Evolutionary conservation across 2,113 vertebrate genomes (phyloP), one percentile per base, ranked within the genome.

Genomic region (Periophthalmus modestus): DNA sequence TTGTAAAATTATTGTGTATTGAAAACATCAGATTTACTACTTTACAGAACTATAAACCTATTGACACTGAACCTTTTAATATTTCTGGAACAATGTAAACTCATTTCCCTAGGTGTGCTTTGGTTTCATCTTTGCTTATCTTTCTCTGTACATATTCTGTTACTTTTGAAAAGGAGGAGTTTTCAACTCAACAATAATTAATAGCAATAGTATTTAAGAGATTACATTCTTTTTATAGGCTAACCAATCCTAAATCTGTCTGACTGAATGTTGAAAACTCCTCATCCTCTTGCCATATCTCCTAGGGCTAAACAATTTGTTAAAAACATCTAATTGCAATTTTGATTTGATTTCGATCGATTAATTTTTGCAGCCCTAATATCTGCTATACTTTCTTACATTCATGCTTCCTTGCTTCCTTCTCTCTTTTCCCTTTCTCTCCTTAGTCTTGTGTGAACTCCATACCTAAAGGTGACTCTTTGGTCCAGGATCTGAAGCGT

Each of bases 381-480:
- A 9, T 54, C 52, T 54, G 11, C 23, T 59, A 0, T 59, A 28
- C 14, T 15, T 59, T 59, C 57, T 59, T 28, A n/a, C 52, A 21
- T 55, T 59, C 5, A 59, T 15, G 5, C 57, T 57, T 63, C 33
- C 61, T 63, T 63, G 13, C 58, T 65, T 12, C 34, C 62, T 43
- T 65, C 33, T 34, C 62, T 43, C 1, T 65, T 18, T 34, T 10
- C 1, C 14, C 3, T 4, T n/a, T 67, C 68, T 61, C 28, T 62
- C 55, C 0, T 15, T 76, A 94, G 93, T 72, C 69, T 7, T 14
- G 92, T n/a, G 71, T 93, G 62, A 75, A 43, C 61, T 82, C 65
- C 66, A 90, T 68, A 74, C 47, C 80, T 0, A 87, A 92, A 28
- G 92, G 91, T 24, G 87, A 93, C n/a, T 66, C 81, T 5, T 88